phyloP scores from a whole-genome alignment of 2,797 vertebrate genomes.

The Pseudochirops cupreus region DNA sequence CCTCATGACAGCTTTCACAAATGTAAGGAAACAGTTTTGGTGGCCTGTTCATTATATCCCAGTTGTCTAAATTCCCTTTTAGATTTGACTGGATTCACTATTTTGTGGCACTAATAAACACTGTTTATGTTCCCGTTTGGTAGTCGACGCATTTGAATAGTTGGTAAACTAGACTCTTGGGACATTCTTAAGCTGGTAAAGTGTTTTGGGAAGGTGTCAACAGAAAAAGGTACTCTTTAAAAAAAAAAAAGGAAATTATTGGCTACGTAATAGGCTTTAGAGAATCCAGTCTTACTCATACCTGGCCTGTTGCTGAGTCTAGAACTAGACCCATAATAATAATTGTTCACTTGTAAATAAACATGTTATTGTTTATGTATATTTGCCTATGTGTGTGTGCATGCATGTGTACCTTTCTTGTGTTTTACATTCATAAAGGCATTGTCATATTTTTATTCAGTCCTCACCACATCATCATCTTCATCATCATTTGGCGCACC shows the following conservation, averaged over 20 bases:
- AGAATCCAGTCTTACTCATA: background rate
- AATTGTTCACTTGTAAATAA: background rate
- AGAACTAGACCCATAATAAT: background rate
- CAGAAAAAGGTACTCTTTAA: background rate
- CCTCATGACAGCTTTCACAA: background rate
- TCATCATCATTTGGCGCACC: background rate
- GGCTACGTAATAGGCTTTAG: constrained; percentile 27
- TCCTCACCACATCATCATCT: background rate
- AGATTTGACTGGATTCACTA: constrained; percentile 1
- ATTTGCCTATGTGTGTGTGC: background rate
- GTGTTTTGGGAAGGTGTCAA: constrained; percentile 3
- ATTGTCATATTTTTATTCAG: background rate
- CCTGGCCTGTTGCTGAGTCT: background rate
- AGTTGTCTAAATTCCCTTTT: background rate
- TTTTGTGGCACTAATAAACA: background rate
- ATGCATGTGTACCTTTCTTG: background rate
- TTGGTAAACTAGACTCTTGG: constrained; percentile 3
- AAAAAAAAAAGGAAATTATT: constrained; percentile 8
- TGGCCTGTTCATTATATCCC: background rate
- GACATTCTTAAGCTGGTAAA: background rate
- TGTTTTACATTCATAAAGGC: background rate
- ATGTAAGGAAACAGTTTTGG: background rate
- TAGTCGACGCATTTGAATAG: background rate
- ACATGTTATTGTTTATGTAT: background rate
- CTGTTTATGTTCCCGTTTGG: background rate